Conservation (phyloP, 2,113 vertebrate species). For the Dicentrarchus labrax region DNA sequence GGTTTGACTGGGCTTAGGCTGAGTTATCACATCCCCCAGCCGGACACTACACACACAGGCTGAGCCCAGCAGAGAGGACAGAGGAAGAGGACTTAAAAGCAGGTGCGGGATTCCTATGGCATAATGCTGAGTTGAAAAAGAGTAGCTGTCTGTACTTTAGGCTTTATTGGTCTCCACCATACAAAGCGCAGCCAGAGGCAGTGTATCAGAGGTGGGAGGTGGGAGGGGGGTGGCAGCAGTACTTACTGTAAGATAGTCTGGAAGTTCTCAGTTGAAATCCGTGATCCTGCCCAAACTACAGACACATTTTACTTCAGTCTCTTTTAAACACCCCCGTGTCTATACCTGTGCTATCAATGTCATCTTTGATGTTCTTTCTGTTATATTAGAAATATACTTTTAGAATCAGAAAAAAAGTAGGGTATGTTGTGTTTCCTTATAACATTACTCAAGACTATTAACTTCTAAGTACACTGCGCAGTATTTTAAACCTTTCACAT, state of each 20-base stretch:
- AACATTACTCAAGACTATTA: not conserved
- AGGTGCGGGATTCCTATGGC: slow-evolving; percentile 73
- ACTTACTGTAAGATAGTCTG: slow-evolving; percentile 56
- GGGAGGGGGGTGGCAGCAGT: slow-evolving; percentile 44
- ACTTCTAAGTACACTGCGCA: not conserved
- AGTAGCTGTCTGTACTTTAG: slow-evolving; percentile 70
- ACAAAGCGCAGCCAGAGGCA: slow-evolving; percentile 77
- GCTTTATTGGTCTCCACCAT: slow-evolving; percentile 75
- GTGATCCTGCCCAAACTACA: slow-evolving; percentile 42
- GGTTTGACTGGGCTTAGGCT: slow-evolving; percentile 76
- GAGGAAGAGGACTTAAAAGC: slow-evolving; percentile 75
- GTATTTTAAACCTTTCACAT: not conserved
- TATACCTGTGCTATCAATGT: not conserved
- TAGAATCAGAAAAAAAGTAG: too few relatives aligned
- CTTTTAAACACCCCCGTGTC: slow-evolving; percentile 31
- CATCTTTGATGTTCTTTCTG: not conserved
- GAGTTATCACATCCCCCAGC: slow-evolving; percentile 82
- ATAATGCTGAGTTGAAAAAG: slow-evolving; percentile 79
- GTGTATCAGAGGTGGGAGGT: slow-evolving; percentile 61
- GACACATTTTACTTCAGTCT: slow-evolving; percentile 15
- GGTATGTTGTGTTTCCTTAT: not conserved
- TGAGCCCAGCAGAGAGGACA: slow-evolving; percentile 67
- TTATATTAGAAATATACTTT: slow-evolving; percentile 1
- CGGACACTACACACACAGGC: slow-evolving; percentile 71
- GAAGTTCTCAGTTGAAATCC: slow-evolving; percentile 56